Evolutionary conservation across 2,888 invertebrate species (phyloP), one percentile per base, ranked within the genome.

Genomic region (Macaria liturata): DNA sequence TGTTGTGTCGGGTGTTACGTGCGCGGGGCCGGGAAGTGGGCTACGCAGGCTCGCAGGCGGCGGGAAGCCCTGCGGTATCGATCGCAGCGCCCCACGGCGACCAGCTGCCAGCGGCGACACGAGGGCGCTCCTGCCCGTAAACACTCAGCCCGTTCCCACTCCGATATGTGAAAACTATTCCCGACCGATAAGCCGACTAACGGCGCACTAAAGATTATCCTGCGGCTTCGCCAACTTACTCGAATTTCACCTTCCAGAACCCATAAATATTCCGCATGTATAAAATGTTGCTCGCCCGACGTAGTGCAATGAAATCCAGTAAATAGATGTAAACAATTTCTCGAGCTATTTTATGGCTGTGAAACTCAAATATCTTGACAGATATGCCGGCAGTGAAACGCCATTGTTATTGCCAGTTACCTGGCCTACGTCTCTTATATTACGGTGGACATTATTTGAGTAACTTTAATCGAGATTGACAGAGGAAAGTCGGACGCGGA

Each of bases 21-120:
- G 81, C 78, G 78, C 64, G 69, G 70, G 65, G 64, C 70, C 69
- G 70, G 68, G 72, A 72, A 75, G 71, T 75, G 72, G 75, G 66
- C 67, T 69, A 67, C 80, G 76, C 75, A 77, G 73, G 55, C 52
- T 59, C 65, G 70, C 60, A 67, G 68, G 69, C 68, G 20, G 20
- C 81, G 85, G 88, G 88, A 90, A 90, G 84, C 85, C 89, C 85
- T 83, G 77, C 71, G 76, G 82, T 91, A 91, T 91, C 83, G 90
- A 90, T 90, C 88, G 88, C 71, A 70, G 79, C 86, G 78, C 86
- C 88, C 88, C 87, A 85, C 84, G 20, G 80, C 83, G 81, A 79
- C 81, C 81, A 84, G 88, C 20, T 2, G 76, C 87, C 86, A 88
- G 79, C 83, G 89, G 85, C 89, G 88, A 86, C 90, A 86, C 80